These are phyloP conservation scores for Sandelia bainsii DNA, from an alignment of 2,797 vertebrate genomes.

Conservation along the genomic window DNA sequence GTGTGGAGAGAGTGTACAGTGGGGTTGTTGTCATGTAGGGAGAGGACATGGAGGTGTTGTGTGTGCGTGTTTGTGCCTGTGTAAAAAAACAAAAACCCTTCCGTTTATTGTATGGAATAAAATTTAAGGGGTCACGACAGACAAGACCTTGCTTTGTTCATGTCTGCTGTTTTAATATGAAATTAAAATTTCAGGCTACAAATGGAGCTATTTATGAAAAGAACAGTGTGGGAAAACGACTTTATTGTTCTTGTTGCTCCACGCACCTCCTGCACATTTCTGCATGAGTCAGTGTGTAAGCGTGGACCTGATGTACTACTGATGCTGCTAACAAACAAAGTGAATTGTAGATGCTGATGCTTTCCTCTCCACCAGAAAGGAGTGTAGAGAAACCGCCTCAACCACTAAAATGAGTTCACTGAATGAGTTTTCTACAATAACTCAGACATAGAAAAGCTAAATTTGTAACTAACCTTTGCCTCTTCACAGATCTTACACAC, in stretches of 20 bases:
- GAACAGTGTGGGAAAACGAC: slow-evolving; percentile 11
- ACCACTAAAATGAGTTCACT: too few relatives aligned
- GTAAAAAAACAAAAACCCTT: too few relatives aligned
- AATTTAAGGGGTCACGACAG: too few relatives aligned
- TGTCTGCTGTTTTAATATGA: slow-evolving; percentile 1
- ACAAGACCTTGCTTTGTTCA: slow-evolving; percentile 15
- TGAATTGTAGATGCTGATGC: neutral
- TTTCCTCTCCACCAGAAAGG: neutral
- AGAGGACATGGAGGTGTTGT: too few relatives aligned
- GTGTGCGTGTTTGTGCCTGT: too few relatives aligned
- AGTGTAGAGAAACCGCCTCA: neutral
- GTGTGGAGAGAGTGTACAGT: too few relatives aligned
- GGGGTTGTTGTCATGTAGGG: too few relatives aligned
- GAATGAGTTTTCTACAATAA: too few relatives aligned
- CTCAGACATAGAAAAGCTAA: too few relatives aligned
- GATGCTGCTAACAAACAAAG: neutral
- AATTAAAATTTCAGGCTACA: slow-evolving; percentile 37
- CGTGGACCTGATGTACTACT: neutral
- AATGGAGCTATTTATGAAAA: slow-evolving; percentile 26
- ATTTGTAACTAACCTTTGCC: too few relatives aligned
- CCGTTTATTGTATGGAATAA: too few relatives aligned
- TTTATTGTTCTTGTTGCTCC: slow-evolving; percentile 27
- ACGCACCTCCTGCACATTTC: slow-evolving; percentile 28
- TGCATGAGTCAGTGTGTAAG: slow-evolving; percentile 18
- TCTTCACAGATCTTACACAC: too few relatives aligned